A percentile compares a stretch with the other conserved stretches of the same genome.
phyloP scores from a whole-genome alignment of 2,888 invertebrate genomes.

The Ormyrus labotus region DNA sequence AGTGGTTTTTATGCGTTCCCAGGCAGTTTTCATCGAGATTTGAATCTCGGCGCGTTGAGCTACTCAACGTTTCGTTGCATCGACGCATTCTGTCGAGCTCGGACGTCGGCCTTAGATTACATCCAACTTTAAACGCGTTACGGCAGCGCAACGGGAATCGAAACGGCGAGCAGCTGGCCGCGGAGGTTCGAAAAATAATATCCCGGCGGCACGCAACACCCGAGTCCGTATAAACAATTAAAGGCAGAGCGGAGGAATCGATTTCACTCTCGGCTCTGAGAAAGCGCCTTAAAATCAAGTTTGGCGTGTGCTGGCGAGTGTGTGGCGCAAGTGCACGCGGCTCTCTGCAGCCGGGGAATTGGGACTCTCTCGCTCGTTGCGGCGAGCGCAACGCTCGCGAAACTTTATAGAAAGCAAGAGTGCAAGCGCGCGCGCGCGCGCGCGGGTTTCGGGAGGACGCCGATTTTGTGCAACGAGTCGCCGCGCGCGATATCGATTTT shows the following conservation, averaged over 20 bases:
- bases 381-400: constrained; percentile 7
- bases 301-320: constrained; percentile 36
- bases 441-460: constrained; percentile 9
- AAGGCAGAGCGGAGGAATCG: constrained; percentile 53
- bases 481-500: not conserved
- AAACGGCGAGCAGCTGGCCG: not conserved
- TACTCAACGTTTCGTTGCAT: too few relatives aligned
- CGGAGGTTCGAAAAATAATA: not conserved
- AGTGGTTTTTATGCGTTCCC: too few relatives aligned
- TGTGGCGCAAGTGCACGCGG: constrained; percentile 22
- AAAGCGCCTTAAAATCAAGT: constrained; percentile 57
- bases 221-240: constrained; percentile 46
- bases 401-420: constrained; percentile 56
- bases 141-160: too few relatives aligned
- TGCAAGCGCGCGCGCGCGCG: not conserved
- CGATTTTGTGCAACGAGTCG: not conserved
- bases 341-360: constrained; percentile 26
- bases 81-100: too few relatives aligned
- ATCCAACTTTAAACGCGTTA: too few relatives aligned
- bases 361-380: constrained; percentile 39
- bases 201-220: not conserved
- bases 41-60: too few relatives aligned
- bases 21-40: too few relatives aligned
- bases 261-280: constrained; percentile 56
- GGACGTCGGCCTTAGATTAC: too few relatives aligned